Evolutionary conservation across 2,888 invertebrate species (phyloP).

Genomic region (Megastigmus dorsalis): DNA sequence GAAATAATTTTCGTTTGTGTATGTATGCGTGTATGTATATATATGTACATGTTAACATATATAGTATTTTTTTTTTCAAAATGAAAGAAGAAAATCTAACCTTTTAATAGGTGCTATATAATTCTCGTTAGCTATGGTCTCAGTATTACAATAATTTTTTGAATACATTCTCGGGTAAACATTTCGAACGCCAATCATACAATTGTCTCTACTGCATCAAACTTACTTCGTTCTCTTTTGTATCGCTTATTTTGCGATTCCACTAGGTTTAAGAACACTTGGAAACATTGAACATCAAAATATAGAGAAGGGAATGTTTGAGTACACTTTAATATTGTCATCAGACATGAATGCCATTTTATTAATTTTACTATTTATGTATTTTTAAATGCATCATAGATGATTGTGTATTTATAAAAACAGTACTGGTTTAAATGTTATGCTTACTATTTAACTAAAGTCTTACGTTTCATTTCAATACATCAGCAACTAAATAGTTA

Average conservation of each 20-base stretch:
- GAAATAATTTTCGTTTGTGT: too few relatives aligned
- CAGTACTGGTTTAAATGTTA: too few relatives aligned
- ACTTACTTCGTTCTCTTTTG: not conserved
- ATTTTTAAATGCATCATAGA: too few relatives aligned
- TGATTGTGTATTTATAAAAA: too few relatives aligned
- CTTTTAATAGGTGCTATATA: not conserved
- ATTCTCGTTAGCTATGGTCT: not conserved
- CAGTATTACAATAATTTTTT: slow-evolving; percentile 19
- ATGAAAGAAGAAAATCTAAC: not conserved
- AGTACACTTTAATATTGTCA: slow-evolving; percentile 10
- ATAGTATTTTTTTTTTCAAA: not conserved
- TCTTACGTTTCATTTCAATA: too few relatives aligned
- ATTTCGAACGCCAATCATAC: slow-evolving; percentile 16
- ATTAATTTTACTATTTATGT: not conserved
- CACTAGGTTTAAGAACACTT: slow-evolving; percentile 50
- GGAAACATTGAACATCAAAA: slow-evolving; percentile 45
- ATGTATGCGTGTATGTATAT: not conserved
- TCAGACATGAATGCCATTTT: slow-evolving; percentile 31
- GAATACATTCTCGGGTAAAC: slow-evolving; percentile 7
- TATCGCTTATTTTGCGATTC: not conserved
- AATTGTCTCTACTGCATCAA: not conserved
- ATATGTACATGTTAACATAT: not conserved
- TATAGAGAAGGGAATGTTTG: slow-evolving; percentile 14
- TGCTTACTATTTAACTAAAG: too few relatives aligned
- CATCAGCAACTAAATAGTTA: too few relatives aligned